Conservation (phyloP, 2,888 invertebrate species). For the Leptinotarsa rubiginosa region DNA sequence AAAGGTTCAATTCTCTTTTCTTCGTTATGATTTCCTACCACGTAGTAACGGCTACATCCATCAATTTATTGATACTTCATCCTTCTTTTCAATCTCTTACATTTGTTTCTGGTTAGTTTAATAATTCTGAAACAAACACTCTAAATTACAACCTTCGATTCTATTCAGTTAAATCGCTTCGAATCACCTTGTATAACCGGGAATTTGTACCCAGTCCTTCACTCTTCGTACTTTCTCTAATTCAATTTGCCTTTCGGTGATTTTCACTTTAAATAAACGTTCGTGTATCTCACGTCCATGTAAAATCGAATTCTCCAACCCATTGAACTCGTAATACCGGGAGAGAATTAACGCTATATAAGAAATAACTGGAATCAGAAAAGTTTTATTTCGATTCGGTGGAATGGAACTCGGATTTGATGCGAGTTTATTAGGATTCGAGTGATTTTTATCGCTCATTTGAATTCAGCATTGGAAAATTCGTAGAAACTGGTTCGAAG, state of each 20-base stretch:
- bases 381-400: conserved; percentile 39
- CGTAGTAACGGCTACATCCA: no score
- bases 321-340: conserved; percentile 36
- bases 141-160: no score
- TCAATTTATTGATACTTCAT: no score
- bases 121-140: no score
- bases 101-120: no score
- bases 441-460: conserved; percentile 42
- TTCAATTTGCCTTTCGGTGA: conserved; percentile 54
- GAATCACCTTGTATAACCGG: not conserved
- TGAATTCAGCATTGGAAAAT: conserved; percentile 32
- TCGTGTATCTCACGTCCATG: conserved; percentile 43
- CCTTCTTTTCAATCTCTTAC: no score
- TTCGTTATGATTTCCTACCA: no score
- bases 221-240: conserved; percentile 28
- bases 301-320: conserved; percentile 43
- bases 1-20: no score
- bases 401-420: conserved; percentile 39
- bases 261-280: conserved; percentile 51
- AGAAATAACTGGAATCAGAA: conserved; percentile 43
- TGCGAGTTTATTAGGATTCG: conserved; percentile 42
- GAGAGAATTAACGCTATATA: conserved; percentile 44
- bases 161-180: no score
- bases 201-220: not conserved
- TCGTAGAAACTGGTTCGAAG: not conserved